Evolutionary conservation across 1,140 invertebrate genomes (phyloP).

Genomic region (Plectrocnemia conspersa): DNA sequence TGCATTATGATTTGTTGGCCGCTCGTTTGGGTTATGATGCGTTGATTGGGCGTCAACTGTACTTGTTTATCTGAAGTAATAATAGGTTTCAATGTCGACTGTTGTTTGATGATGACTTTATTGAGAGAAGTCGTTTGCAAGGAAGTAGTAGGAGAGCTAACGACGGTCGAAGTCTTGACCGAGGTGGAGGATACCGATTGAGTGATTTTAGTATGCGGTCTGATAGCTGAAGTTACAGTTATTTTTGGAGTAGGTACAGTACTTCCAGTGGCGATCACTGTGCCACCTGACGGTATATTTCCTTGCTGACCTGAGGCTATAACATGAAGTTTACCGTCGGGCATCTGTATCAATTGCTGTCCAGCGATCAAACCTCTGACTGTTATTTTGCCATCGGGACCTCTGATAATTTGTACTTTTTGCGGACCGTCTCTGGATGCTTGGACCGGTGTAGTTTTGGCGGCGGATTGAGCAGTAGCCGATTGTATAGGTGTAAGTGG

Average conservation of each 20-base stretch:
- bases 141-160: conserved; percentile 6
- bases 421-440: conserved; percentile 54
- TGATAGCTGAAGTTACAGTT: conserved; percentile 23
- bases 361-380: conserved; percentile 86
- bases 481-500: conserved; percentile 29
- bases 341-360: conserved; percentile 89
- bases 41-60: conserved; percentile 8
- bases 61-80: neutral
- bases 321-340: conserved; percentile 89
- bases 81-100: conserved; percentile 11
- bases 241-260: conserved; percentile 30
- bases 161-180: conserved; percentile 2
- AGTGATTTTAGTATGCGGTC: conserved; percentile 23
- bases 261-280: conserved; percentile 32
- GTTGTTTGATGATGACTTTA: conserved; percentile 25
- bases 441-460: conserved; percentile 38
- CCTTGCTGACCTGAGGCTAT: conserved; percentile 52
- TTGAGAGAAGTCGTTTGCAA: conserved; percentile 5
- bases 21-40: conserved; percentile 20
- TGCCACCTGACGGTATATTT: conserved; percentile 28
- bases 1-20: conserved; percentile 43
- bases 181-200: neutral
- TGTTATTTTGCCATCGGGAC: conserved; percentile 85
- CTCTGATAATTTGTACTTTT: conserved; percentile 85
- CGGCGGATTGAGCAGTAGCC: conserved; percentile 39